Evolutionary conservation across 2,888 invertebrate species (phyloP), one percentile per base, ranked within the genome.

Genomic region (Drosophila picticornis): DNA sequence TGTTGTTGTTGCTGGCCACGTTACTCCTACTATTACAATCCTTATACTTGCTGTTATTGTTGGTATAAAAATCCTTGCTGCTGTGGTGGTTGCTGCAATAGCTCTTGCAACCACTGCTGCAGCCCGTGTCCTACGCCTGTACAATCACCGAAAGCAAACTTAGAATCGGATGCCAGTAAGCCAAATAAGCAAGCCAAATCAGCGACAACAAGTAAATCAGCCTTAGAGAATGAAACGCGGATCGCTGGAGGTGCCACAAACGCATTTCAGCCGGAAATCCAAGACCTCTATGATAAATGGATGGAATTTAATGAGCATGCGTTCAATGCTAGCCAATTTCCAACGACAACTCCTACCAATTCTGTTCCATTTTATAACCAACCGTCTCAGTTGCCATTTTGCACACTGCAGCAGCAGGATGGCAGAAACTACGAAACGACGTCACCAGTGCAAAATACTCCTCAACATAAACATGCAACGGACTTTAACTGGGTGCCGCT

Each of bases 41-140:
- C 90, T 9, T 80, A 31, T 53, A 83, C 70, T 9, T 70, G 89
- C 1, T 65, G 57, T 22, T 89, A 61, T 36, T 77, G 43, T 60
- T 90, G 73, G 61, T 71, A 46, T 16, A 56, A 48, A 2, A 67
- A 68, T 25, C 59, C 38, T 36, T 72, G 55, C 40, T 67, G 55
- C 31, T 29, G 27, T 55, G 40, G 53, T 25, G 71, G 70, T 34
- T 63, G 72, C 56, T 69, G 60, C 57, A 52, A 40, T 10, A 25
- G 16, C 27, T 43, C 48, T 19, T 36, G 40, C 27, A 31, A 32
- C 19, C 25, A 38, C 48, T 46, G 58, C 25, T 38, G 40, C 29
- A 46, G 48, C 34, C 29, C 48, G 22, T 81, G 70, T 7, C 31
- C 64, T 7, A 25, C 62, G 13, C 53, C 63, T 31, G 34, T 36